A percentile compares a stretch with the other conserved stretches of the same genome.
Conservation (phyloP, 1,140 invertebrate species). For the Orchestia grillus region DNA sequence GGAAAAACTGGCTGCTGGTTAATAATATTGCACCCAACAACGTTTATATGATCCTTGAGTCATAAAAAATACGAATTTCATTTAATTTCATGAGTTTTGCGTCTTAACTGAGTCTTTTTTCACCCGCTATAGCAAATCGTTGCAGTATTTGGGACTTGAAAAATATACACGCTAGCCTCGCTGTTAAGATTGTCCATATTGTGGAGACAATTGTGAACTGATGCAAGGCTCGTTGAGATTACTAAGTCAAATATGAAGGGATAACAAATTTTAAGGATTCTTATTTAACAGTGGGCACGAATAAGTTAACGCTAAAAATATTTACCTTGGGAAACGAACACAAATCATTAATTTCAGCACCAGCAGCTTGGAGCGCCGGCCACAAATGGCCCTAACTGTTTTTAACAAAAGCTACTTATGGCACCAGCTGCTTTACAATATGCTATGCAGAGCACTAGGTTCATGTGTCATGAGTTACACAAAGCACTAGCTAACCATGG, state of each 20-base stretch:
- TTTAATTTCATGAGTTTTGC: not conserved
- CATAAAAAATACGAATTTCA: not conserved
- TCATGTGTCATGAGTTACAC: too few species aligned
- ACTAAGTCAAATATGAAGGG: not conserved
- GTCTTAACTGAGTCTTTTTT: not conserved
- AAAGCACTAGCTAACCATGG: too few species aligned
- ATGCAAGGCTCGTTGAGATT: not conserved
- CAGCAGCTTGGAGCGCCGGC: not conserved
- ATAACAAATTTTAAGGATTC: not conserved
- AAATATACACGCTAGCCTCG: not conserved
- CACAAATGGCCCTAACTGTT: not conserved
- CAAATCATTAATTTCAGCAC: too few species aligned
- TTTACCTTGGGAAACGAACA: not conserved
- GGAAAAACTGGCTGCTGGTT: not conserved
- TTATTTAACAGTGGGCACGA: not conserved
- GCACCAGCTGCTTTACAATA: too few species aligned
- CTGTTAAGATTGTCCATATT: not conserved
- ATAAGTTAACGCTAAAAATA: not conserved
- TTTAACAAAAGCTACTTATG: not conserved
- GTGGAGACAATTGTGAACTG: not conserved
- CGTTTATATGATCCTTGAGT: not conserved
- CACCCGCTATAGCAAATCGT: not conserved
- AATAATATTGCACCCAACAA: not conserved
- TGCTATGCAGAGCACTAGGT: too few species aligned
- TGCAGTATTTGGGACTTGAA: not conserved